Evolutionary conservation across 2,113 vertebrate species (phyloP).

Genomic region (Ciconia boyciana): DNA sequence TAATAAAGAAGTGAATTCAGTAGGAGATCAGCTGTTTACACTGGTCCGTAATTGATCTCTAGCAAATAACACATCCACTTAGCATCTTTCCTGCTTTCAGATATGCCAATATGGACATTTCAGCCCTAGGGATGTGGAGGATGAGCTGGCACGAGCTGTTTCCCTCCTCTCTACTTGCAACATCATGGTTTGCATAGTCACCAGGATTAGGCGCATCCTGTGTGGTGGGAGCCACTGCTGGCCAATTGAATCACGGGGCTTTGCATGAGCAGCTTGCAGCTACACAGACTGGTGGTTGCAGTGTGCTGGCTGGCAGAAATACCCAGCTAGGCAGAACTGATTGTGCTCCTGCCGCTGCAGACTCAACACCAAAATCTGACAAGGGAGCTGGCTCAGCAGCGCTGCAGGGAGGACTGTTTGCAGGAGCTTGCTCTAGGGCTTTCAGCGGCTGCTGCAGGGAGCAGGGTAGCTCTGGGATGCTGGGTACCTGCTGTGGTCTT

Average conservation of each 20-base stretch:
- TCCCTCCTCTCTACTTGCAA: neutral
- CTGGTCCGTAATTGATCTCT: neutral
- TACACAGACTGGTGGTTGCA: fast-evolving
- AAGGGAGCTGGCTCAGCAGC: neutral
- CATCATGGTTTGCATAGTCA: neutral
- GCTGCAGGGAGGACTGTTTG: neutral
- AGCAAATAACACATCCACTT: neutral
- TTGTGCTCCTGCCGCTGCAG: neutral
- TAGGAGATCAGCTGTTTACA: neutral
- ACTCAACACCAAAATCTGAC: neutral
- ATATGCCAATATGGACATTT: neutral
- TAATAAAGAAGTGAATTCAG: neutral
- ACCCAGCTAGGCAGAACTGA: neutral
- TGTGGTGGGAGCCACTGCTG: neutral
- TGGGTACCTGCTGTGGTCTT: neutral
- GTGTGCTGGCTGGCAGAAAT: neutral
- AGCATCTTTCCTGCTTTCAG: neutral
- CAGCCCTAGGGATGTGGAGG: neutral
- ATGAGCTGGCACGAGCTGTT: neutral
- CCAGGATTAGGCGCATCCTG: neutral
- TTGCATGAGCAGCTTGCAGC: neutral
- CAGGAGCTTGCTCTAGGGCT: neutral
- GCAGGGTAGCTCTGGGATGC: neutral
- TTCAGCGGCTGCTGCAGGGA: neutral
- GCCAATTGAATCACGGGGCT: neutral